Evolutionary conservation across 2,113 vertebrate species (phyloP).

Genomic region (Chamaetylas fuelleborni): DNA sequence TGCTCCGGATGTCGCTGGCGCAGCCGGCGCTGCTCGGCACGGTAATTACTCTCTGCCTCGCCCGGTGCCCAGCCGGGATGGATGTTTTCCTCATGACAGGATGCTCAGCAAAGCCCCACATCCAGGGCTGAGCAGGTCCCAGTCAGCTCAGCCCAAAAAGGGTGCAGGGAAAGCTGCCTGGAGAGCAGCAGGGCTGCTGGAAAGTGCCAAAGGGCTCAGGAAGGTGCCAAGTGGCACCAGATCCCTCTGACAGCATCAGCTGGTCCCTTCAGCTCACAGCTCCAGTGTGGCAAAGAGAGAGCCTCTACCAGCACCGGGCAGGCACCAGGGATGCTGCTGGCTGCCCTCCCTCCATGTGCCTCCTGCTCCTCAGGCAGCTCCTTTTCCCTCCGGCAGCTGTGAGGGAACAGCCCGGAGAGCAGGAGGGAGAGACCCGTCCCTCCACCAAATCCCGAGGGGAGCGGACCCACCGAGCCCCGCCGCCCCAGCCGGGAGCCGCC

Average conservation of each 20-base stretch:
- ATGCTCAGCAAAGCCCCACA: background rate
- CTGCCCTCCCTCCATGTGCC: fast-evolving
- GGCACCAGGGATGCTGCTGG: background rate
- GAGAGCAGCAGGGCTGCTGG: background rate
- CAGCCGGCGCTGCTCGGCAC: background rate
- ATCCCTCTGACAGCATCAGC: background rate
- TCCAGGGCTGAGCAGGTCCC: background rate
- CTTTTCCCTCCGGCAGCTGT: background rate
- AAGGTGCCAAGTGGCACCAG: fast-evolving
- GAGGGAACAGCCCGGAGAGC: background rate
- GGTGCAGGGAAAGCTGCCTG: fast-evolving
- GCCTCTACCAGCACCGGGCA: too few species aligned
- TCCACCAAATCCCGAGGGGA: background rate
- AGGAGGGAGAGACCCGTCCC: background rate
- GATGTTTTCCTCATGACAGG: slow-evolving; percentile 59
- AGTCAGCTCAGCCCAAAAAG: background rate
- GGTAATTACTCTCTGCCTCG: background rate
- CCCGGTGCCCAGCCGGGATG: background rate
- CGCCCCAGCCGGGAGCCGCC: background rate
- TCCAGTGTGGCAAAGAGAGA: background rate
- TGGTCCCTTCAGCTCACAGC: fast-evolving
- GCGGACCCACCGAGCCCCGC: fast-evolving
- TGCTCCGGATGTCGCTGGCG: background rate
- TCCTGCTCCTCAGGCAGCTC: background rate
- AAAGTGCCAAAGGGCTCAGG: background rate